phyloP scores from a whole-genome alignment of 2,797 vertebrate genomes.

The Hydrolagus colliei region DNA sequence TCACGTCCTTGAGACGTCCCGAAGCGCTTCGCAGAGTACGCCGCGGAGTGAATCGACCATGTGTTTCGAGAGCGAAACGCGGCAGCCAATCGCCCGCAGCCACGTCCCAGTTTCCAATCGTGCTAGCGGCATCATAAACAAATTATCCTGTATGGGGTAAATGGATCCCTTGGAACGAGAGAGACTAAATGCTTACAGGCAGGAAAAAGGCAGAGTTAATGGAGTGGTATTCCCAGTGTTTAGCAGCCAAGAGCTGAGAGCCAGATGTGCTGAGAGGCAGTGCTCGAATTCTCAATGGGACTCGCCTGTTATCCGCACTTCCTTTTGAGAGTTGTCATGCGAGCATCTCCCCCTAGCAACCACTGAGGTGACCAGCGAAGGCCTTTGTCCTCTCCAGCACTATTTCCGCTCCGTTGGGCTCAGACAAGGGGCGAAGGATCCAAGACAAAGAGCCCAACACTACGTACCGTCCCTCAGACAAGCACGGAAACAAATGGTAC shows the following conservation, averaged over 20 bases:
- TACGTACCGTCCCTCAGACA: conserved; percentile 85
- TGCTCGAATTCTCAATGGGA: conserved; percentile 51
- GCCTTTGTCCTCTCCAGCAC: conserved; percentile 68
- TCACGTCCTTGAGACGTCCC: no score
- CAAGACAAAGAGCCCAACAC: conserved; percentile 84
- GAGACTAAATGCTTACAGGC: conserved; percentile 36
- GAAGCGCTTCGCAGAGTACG: no score
- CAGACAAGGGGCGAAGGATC: conserved; percentile 83
- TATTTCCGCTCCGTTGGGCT: conserved; percentile 82
- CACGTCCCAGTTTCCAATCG: no score
- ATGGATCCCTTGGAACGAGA: not conserved
- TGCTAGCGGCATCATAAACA: not conserved
- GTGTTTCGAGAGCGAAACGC: no score
- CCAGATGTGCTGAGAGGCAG: conserved; percentile 52
- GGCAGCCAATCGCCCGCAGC: no score
- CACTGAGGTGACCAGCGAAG: conserved; percentile 60
- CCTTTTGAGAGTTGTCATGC: conserved; percentile 61
- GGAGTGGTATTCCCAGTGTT: conserved; percentile 43
- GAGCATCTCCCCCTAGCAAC: conserved; percentile 64
- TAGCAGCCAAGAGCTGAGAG: conserved; percentile 47
- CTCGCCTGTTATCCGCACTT: conserved; percentile 53
- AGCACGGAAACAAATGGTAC: conserved; percentile 93
- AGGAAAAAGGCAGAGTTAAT: conserved; percentile 53
- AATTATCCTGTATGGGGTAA: not conserved
- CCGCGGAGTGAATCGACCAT: no score